Conservation (phyloP, 2,888 invertebrate genomes). For the Hypolimnas misippus region DNA sequence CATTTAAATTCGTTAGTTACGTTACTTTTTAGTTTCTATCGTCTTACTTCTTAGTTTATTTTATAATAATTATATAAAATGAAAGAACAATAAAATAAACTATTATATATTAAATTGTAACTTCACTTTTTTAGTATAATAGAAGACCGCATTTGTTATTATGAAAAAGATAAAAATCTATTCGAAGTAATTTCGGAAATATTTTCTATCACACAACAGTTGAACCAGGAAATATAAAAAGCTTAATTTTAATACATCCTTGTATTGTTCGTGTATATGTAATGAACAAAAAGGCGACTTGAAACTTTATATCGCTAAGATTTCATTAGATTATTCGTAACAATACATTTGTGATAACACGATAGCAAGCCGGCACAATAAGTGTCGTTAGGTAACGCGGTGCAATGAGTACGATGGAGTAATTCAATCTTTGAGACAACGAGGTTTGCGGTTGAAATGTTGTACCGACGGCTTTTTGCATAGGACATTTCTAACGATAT, state of each 20-base stretch:
- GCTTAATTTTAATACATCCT: background rate
- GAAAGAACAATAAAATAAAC: too few species aligned
- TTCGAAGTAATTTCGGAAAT: background rate
- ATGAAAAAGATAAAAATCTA: background rate
- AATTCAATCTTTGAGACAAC: slow-evolving; percentile 56
- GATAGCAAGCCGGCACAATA: slow-evolving; percentile 26
- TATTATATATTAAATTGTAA: too few species aligned
- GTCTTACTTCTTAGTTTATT: too few species aligned
- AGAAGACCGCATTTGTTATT: too few species aligned
- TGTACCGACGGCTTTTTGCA: slow-evolving; percentile 18
- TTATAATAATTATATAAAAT: too few species aligned
- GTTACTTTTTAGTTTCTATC: too few species aligned
- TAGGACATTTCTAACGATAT: slow-evolving; percentile 21
- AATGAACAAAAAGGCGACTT: slow-evolving; percentile 7
- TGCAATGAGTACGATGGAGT: slow-evolving; percentile 48
- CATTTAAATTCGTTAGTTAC: too few species aligned
- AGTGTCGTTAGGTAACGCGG: slow-evolving; percentile 34
- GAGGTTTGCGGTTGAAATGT: slow-evolving; percentile 68
- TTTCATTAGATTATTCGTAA: slow-evolving; percentile 24
- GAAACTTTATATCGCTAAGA: slow-evolving; percentile 21
- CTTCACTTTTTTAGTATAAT: background rate
- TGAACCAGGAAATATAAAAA: background rate
- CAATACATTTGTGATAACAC: slow-evolving; percentile 30
- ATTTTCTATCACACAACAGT: background rate
- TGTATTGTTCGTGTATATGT: background rate